These are phyloP conservation scores for Gryllus longicercus DNA, from an alignment of 2,888 invertebrate genomes.

Conservation along the genomic window DNA sequence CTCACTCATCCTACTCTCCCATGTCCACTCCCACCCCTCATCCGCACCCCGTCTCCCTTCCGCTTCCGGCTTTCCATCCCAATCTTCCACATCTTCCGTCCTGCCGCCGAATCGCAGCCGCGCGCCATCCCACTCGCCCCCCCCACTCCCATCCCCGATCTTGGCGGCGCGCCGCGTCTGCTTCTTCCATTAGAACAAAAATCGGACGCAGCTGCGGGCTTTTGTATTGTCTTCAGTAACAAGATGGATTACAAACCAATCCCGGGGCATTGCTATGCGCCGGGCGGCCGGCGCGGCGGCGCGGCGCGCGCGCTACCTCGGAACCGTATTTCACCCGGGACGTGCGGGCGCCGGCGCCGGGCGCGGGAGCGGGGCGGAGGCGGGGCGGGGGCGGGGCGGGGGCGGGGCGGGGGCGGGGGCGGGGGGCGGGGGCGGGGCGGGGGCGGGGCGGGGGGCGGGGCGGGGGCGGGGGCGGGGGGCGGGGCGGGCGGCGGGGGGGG, in stretches of 20 bases:
- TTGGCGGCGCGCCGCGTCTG: not conserved
- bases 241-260: slow-evolving; percentile 17
- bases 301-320: not conserved
- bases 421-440: too few species aligned
- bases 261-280: not conserved
- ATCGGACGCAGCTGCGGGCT: not conserved
- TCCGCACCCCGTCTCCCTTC: too few species aligned
- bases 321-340: not conserved
- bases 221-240: slow-evolving; percentile 17
- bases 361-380: not conserved
- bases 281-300: not conserved
- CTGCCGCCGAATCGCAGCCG: too few species aligned
- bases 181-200: not conserved
- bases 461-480: not conserved
- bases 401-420: too few species aligned
- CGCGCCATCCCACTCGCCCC: too few species aligned
- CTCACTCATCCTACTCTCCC: too few species aligned
- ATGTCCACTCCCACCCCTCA: too few species aligned
- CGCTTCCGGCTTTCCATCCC: too few species aligned
- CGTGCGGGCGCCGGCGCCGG: not conserved
- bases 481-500: too few species aligned
- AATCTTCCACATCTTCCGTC: too few species aligned
- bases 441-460: not conserved
- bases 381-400: too few species aligned
- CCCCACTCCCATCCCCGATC: too few species aligned